Conservation (phyloP, 2,888 invertebrate genomes). For the Bombylius discolor region DNA sequence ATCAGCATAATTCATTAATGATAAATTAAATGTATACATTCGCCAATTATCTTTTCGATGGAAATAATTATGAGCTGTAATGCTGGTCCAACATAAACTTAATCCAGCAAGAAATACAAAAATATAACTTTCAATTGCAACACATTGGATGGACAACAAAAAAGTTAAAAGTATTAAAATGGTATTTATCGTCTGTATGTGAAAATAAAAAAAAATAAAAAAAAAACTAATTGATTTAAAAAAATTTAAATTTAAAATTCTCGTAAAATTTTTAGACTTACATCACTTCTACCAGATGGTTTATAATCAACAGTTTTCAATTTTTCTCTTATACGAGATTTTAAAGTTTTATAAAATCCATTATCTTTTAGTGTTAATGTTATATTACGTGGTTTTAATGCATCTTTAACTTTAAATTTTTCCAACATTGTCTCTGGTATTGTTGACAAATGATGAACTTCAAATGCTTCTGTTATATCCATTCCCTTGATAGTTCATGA, state of each 20-base stretch:
- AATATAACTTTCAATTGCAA: slow-evolving; percentile 26
- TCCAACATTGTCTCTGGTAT: slow-evolving; percentile 45
- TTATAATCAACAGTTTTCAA: slow-evolving; percentile 42
- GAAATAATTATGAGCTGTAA: slow-evolving; percentile 62
- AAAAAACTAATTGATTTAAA: not conserved
- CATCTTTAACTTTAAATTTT: slow-evolving; percentile 53
- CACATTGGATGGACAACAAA: slow-evolving; percentile 30
- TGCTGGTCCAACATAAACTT: slow-evolving; percentile 44
- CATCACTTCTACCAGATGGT: slow-evolving; percentile 28
- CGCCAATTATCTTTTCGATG: slow-evolving; percentile 64
- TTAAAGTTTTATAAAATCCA: slow-evolving; percentile 62
- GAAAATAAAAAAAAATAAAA: not conserved
- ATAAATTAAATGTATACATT: slow-evolving; percentile 64
- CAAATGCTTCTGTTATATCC: slow-evolving; percentile 70
- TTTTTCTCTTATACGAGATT: slow-evolving; percentile 43
- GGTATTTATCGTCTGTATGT: slow-evolving; percentile 31
- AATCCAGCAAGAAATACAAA: slow-evolving; percentile 39
- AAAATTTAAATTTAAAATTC: no score
- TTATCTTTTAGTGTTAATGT: slow-evolving; percentile 60
- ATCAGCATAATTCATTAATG: slow-evolving; percentile 46
- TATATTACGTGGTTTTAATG: slow-evolving; percentile 49
- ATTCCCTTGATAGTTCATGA: slow-evolving; percentile 41
- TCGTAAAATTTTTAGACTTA: slow-evolving; percentile 12
- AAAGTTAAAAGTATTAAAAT: slow-evolving; percentile 31
- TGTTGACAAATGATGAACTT: slow-evolving; percentile 53